Conservation (phyloP, 2,888 invertebrate genomes). For the Agonopterix subpropinquella region DNA sequence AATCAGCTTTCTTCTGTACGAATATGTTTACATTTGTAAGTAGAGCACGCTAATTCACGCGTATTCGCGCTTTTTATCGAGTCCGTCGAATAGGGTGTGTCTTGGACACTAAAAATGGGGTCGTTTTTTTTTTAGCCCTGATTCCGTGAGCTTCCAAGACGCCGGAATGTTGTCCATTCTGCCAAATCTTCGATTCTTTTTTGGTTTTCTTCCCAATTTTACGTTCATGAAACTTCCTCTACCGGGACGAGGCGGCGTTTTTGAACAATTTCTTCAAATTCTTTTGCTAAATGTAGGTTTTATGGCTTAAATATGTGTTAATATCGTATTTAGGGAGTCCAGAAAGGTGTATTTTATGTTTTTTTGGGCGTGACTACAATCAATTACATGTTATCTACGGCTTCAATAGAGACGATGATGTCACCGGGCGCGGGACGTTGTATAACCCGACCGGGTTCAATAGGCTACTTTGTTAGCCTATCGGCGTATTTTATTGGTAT, state of each 20-base stretch:
- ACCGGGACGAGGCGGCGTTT: too few relatives aligned
- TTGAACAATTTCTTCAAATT: too few relatives aligned
- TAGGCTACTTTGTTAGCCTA: slow-evolving; percentile 2
- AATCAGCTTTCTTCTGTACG: slow-evolving; percentile 32
- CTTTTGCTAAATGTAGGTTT: too few relatives aligned
- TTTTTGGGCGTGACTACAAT: slow-evolving; percentile 58
- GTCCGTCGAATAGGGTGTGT: slow-evolving; percentile 57
- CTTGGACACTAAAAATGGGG: slow-evolving; percentile 34
- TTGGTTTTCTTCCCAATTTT: too few relatives aligned
- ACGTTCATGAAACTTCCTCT: too few relatives aligned
- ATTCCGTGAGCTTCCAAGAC: slow-evolving; percentile 21
- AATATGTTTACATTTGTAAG: slow-evolving; percentile 36
- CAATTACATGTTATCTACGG: slow-evolving; percentile 52
- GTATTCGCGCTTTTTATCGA: slow-evolving; percentile 23
- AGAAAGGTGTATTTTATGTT: slow-evolving; percentile 8
- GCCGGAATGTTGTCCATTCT: slow-evolving; percentile 19
- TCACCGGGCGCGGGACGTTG: slow-evolving; percentile 42
- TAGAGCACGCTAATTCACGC: slow-evolving; percentile 22
- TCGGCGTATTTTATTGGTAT: slow-evolving; percentile 4
- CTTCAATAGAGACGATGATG: slow-evolving; percentile 58
- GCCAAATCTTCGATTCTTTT: too few relatives aligned
- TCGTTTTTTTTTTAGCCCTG: slow-evolving; percentile 40
- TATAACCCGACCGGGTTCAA: slow-evolving; percentile 39
- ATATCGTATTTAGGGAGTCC: not conserved
- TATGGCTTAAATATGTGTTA: too few relatives aligned